A percentile compares a stretch with the other conserved stretches of the same genome.
These are phyloP conservation scores for Drosophila sproati DNA, from an alignment of 1,140 invertebrate species.

Conservation along the genomic window DNA sequence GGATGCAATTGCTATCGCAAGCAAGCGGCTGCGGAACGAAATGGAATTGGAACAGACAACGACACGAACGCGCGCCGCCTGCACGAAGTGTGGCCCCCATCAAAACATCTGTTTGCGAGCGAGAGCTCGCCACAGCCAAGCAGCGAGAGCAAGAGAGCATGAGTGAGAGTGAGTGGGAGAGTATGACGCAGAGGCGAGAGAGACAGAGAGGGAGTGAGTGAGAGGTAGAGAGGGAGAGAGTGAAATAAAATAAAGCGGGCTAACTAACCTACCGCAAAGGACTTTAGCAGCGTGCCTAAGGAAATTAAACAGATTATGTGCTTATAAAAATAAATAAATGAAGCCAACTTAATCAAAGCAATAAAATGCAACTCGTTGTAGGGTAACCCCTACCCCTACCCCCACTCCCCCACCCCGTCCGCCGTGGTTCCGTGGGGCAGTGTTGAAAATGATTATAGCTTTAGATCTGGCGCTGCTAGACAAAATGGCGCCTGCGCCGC, in stretches of 20 bases:
- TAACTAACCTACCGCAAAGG: constrained; percentile 77
- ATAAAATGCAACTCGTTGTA: not conserved
- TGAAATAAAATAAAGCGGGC: constrained; percentile 25
- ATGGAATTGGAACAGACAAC: constrained; percentile 63
- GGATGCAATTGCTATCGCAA: constrained; percentile 54
- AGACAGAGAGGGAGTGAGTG: not conserved
- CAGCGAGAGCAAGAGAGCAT: constrained; percentile 9
- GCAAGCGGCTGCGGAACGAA: constrained; percentile 56
- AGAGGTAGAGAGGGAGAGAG: constrained; percentile 8
- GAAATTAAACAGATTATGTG: constrained; percentile 45
- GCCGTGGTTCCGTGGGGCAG: not conserved
- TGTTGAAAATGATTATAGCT: constrained; percentile 20
- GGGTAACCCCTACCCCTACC: too few relatives aligned
- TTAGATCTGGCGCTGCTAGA: constrained; percentile 10
- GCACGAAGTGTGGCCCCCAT: constrained; percentile 23
- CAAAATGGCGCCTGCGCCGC: constrained; percentile 68
- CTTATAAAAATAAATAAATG: constrained; percentile 28
- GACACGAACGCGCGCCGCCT: constrained; percentile 43
- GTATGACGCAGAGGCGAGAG: not conserved
- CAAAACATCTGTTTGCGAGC: constrained; percentile 56
- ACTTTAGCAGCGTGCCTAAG: constrained; percentile 21
- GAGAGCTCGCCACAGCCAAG: constrained; percentile 28
- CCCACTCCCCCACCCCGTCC: too few relatives aligned
- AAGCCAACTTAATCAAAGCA: constrained; percentile 36
- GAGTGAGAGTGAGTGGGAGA: not conserved